These are phyloP conservation scores for Huso huso DNA, from an alignment of 2,797 vertebrate genomes.

Conservation along the genomic window DNA sequence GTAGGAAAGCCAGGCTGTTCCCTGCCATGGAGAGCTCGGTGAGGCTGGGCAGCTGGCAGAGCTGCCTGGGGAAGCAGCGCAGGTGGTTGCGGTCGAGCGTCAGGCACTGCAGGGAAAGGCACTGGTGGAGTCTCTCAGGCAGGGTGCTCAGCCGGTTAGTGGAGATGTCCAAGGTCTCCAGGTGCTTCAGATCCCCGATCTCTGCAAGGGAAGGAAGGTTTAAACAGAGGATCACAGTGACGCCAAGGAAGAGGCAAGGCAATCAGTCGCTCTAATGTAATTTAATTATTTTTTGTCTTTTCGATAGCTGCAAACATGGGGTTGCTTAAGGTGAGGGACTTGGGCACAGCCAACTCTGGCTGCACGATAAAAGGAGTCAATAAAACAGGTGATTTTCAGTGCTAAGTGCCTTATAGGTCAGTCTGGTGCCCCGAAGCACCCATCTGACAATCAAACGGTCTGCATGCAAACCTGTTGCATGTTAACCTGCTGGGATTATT, in stretches of 20 bases:
- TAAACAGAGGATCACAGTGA: neutral
- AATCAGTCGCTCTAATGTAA: neutral
- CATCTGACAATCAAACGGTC: too few relatives aligned
- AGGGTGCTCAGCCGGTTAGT: constrained; percentile 79
- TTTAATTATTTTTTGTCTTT: too few relatives aligned
- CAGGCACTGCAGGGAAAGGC: constrained; percentile 84
- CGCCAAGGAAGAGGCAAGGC: neutral
- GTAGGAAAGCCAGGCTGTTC: constrained; percentile 81
- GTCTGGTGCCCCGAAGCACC: too few relatives aligned
- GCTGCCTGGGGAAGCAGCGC: constrained; percentile 76
- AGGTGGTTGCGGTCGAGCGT: constrained; percentile 84
- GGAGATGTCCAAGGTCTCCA: constrained; percentile 89
- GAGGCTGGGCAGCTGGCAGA: constrained; percentile 88
- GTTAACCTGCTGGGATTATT: too few relatives aligned
- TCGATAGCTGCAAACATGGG: too few relatives aligned
- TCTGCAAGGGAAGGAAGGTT: constrained; percentile 55
- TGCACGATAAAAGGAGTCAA: too few relatives aligned
- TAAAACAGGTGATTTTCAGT: too few relatives aligned
- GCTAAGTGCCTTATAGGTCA: too few relatives aligned
- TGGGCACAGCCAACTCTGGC: too few relatives aligned
- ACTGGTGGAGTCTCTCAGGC: constrained; percentile 80
- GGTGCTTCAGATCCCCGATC: constrained; percentile 82
- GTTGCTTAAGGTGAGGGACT: too few relatives aligned
- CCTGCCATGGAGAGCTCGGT: constrained; percentile 94
- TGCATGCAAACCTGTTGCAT: too few relatives aligned